Conservation (phyloP, 2,888 invertebrate species). For the Blomia tropicalis region DNA sequence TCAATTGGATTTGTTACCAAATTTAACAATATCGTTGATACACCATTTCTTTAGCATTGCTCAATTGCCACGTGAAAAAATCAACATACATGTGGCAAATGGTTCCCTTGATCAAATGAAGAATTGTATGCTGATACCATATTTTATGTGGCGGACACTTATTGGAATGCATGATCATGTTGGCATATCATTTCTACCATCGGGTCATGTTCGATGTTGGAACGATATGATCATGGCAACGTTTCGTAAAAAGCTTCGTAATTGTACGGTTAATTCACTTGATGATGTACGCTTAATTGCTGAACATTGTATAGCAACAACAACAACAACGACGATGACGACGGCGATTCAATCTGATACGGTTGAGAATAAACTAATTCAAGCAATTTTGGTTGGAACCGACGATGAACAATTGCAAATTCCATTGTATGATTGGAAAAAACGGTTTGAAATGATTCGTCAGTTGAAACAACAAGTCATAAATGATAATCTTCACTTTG, state of each 20-base stretch:
- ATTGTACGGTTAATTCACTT: slow-evolving; percentile 12
- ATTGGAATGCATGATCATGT: slow-evolving; percentile 19
- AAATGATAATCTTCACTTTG: slow-evolving; percentile 14
- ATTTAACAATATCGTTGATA: slow-evolving; percentile 17
- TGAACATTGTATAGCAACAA: slow-evolving; percentile 20
- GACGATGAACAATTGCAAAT: slow-evolving; percentile 10
- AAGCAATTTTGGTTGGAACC: slow-evolving; percentile 17
- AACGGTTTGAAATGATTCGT: slow-evolving; percentile 4
- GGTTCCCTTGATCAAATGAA: slow-evolving; percentile 15
- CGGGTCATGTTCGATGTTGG: slow-evolving; percentile 19
- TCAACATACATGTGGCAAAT: slow-evolving; percentile 8
- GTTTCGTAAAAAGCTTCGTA: slow-evolving; percentile 21
- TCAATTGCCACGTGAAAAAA: slow-evolving; percentile 6
- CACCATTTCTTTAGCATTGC: slow-evolving; percentile 17
- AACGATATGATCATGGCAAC: slow-evolving; percentile 24
- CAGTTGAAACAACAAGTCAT: slow-evolving; percentile 12
- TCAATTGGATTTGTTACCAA: background rate
- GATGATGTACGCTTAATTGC: slow-evolving; percentile 11
- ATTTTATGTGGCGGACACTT: slow-evolving; percentile 22
- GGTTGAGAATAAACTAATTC: background rate
- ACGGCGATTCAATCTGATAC: background rate
- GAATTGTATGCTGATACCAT: slow-evolving; percentile 16
- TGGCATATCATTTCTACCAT: slow-evolving; percentile 15
- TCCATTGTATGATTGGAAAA: slow-evolving; percentile 18
- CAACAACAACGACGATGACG: too few relatives aligned